These are phyloP conservation scores for Basileuterus tristriatus DNA, from an alignment of 2,797 vertebrate species.

Conservation along the genomic window DNA sequence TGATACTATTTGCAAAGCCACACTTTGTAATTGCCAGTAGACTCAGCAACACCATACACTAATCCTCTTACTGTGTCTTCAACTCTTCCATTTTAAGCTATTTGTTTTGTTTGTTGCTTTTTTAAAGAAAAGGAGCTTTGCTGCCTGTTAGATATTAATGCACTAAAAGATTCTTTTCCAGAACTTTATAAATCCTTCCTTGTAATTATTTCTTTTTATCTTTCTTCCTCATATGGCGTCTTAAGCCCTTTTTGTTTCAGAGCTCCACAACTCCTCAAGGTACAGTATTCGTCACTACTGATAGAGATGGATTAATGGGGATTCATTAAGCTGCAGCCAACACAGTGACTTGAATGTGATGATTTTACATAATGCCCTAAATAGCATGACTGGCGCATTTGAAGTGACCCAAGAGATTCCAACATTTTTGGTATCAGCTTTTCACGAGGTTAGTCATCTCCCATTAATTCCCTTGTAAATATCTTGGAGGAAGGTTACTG, in stretches of 20 bases:
- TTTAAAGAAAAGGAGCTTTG: neutral
- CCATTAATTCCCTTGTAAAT: constrained; percentile 41
- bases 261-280: constrained; percentile 19
- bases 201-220: constrained; percentile 39
- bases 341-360: neutral
- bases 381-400: neutral
- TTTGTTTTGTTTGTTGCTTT: neutral
- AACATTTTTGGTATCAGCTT: constrained; percentile 3
- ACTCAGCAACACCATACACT: neutral
- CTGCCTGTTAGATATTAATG: constrained; percentile 2
- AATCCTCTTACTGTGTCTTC: constrained; percentile 15
- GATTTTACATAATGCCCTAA: constrained; percentile 21
- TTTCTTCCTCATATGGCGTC: neutral
- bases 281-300: constrained; percentile 6
- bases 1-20: neutral
- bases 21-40: constrained; percentile 9
- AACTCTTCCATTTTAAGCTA: neutral
- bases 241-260: constrained; percentile 33
- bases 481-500: neutral
- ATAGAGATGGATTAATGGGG: constrained; percentile 31
- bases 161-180: neutral
- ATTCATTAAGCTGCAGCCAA: constrained; percentile 50
- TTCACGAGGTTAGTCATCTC: constrained; percentile 13
- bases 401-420: constrained; percentile 36
- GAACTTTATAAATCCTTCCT: constrained; percentile 1